Base-by-base conservation (phyloP, 1,140 invertebrate genomes). In the Popillia japonica region DNA sequence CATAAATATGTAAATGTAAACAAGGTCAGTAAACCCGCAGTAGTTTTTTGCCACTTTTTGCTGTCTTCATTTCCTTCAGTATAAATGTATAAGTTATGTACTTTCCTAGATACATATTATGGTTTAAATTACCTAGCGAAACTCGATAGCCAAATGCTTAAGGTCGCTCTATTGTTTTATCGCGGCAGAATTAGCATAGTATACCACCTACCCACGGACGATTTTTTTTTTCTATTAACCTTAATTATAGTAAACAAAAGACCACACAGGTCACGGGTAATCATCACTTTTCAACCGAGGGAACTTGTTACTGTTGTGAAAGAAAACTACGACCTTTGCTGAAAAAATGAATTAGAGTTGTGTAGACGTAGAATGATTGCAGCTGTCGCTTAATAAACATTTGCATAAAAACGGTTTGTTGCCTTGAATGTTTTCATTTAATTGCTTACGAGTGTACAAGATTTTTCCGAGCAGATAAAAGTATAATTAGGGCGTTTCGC, bases 171-270 rank as follows among this genome's bases (percentile, higher is more conserved):
- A 68, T 68, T 68, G 61, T 68, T 68, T 11, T 68, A 22, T 68
- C 61, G 61, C 61, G 20, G 22, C 10, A 68, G 27, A 68, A 68
- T 68, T 68, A 68, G 27, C 61, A 68, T 68, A 23, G 27, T 34
- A 34, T 20, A 68, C 20, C 27, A 68, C 20, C 27, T 23, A 55
- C 14, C 17, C 48, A n/a, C 27, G 10, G 61, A 68, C 61, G 22
- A 68, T 64, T 64, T 68, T 55, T 68, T 68, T 68, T 10, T 68
- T 27, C 61, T 68, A 68, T 68, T 68, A 68, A 14, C 61, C 61
- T 68, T 22, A 68, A 68, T 68, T 68, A 23, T 34, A 68, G n/a
- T 7, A 68, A 22, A 68, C 22, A 68, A 23, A 68, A 68, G 20
- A 27, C 61, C 8, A 20, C 22, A 11, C 20, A 64, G 59, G 59